These are phyloP conservation scores for Agrochola lychnidis DNA, from an alignment of 2,888 invertebrate genomes.

Conservation along the genomic window DNA sequence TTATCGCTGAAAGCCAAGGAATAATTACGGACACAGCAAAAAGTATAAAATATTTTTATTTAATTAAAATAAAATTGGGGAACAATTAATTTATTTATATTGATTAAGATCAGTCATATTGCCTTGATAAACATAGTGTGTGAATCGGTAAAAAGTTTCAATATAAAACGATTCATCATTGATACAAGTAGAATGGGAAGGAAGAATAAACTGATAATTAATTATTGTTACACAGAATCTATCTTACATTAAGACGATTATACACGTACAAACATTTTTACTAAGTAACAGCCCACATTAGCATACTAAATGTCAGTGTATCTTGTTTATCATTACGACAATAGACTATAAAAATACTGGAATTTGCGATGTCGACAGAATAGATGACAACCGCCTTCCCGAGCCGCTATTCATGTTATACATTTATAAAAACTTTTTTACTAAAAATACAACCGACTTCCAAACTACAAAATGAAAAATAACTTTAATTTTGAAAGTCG, in stretches of 20 bases:
- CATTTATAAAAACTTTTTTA: no score
- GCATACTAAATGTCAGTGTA: neutral
- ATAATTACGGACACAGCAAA: neutral
- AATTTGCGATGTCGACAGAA: slow-evolving; percentile 21
- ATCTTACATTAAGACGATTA: neutral
- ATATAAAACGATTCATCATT: neutral
- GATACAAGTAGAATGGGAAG: neutral
- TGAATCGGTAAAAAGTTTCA: neutral
- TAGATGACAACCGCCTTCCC: slow-evolving; percentile 3
- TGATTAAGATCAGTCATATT: neutral
- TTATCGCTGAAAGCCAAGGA: neutral
- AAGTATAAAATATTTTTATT: neutral
- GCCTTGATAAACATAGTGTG: neutral
- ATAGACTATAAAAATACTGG: no score
- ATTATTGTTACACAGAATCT: neutral
- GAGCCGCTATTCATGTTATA: neutral
- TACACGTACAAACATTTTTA: neutral
- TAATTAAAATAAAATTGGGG: neutral
- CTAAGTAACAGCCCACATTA: neutral
- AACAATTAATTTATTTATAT: neutral
- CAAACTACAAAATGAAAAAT: no score
- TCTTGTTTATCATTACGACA: no score
- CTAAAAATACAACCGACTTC: no score
- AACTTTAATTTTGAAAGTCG: no score
- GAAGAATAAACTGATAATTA: neutral